phyloP scores from a whole-genome alignment of 2,797 vertebrate genomes.

The Glossophaga mutica region DNA sequence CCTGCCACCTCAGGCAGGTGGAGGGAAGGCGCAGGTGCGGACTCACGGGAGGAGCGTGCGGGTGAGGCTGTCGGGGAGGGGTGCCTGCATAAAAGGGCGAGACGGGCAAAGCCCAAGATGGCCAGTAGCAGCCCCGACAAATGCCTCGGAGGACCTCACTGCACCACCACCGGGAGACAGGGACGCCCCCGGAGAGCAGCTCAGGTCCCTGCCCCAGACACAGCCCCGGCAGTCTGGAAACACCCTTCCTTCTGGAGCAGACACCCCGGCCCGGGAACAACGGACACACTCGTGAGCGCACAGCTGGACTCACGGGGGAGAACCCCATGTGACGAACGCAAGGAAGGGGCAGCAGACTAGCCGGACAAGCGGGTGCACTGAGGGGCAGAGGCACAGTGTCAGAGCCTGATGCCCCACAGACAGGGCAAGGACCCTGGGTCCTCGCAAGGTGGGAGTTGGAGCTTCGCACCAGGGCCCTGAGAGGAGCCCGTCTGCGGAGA shows the following conservation, averaged over 20 bases:
- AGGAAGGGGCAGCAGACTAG: rapidly evolving
- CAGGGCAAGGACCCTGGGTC: rapidly evolving
- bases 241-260: no score
- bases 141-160: rapidly evolving
- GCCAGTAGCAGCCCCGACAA: rapidly evolving
- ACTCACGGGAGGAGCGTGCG: background rate
- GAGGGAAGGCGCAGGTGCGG: rapidly evolving
- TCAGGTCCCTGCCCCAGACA: background rate
- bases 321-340: rapidly evolving
- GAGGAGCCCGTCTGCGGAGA: background rate
- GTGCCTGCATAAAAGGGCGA: background rate
- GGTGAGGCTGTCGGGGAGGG: background rate
- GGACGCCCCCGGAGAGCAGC: no score
- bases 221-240: background rate
- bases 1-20: no score
- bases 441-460: rapidly evolving
- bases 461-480: background rate
- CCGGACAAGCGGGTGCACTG: rapidly evolving
- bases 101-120: rapidly evolving
- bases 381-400: rapidly evolving
- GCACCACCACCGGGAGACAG: background rate
- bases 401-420: rapidly evolving
- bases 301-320: background rate
- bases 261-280: rapidly evolving
- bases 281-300: rapidly evolving